Conservation (phyloP, 2,888 invertebrate species). For the Sminthurinus aureus region DNA sequence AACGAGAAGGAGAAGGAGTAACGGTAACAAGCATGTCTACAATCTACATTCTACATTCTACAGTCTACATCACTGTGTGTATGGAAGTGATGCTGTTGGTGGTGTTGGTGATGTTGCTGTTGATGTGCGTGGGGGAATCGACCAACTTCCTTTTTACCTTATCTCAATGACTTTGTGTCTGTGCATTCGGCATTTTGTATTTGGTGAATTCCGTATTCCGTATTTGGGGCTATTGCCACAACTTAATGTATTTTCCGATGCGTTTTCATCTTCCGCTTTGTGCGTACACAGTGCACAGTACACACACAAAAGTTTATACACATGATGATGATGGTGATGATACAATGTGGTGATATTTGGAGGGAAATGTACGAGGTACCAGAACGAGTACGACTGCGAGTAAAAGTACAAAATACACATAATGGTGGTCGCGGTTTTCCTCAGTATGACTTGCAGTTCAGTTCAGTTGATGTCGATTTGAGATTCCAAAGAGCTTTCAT, state of each 20-base stretch:
- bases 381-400: no score
- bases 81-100: no score
- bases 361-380: not conserved
- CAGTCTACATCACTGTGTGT: no score
- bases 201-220: not conserved
- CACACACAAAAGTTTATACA: no score
- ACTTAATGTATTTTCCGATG: slow-evolving; percentile 28
- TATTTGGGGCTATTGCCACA: not conserved
- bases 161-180: not conserved
- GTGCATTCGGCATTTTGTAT: not conserved
- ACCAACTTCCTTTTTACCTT: not conserved
- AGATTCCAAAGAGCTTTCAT: slow-evolving; percentile 21
- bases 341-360: slow-evolving; percentile 17
- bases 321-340: not conserved
- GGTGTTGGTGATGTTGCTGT: not conserved
- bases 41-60: no score
- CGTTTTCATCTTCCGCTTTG: not conserved
- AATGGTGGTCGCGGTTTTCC: slow-evolving; percentile 30
- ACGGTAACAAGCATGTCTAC: not conserved
- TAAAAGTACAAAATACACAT: not conserved
- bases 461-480: not conserved
- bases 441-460: not conserved
- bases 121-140: slow-evolving; percentile 3
- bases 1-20: no score
- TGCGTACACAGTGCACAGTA: no score